Evolutionary conservation across 2,888 invertebrate genomes (phyloP), one percentile per base, ranked within the genome.

Genomic region (Microplitis deprimator): DNA sequence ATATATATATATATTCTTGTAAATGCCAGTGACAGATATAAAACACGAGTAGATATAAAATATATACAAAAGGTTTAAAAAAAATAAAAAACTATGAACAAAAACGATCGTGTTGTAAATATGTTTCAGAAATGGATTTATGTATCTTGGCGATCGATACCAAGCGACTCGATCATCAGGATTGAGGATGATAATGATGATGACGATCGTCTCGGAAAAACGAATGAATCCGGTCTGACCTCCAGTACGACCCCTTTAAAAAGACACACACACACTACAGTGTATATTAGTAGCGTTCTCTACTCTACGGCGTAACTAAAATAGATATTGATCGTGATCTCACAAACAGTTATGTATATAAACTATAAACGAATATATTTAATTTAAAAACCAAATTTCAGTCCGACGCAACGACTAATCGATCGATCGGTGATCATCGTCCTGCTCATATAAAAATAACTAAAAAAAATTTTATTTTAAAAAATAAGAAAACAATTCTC

Each of bases 61-160:
- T 16, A 5, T 62, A 62, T 59, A 62, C 6, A 29, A 65, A 29
- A 50, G 50, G 50, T 50, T 50, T 50, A 50, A 50, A 65, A 79
- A 78, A 77, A 67, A 69, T 68, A 68, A 77, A 65, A 78, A 29
- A 29, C 29, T 78, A 74, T 40, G 68, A 68, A 65, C 64, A 72
- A 78, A 68, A 77, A 62, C 70, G 68, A 75, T 74, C 70, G 61
- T 65, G 77, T 71, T 79, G 77, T 74, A 75, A 60, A 29, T 77
- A 67, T 68, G 75, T 80, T 77, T 83, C 81, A 80, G 80, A 82
- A 84, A 88, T 88, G 86, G 83, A 88, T 88, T 87, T 88, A 88
- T 88, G 88, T 87, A 88, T 87, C 86, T 77, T 79, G 69, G 50
- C 81, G 76, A 79, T 65, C 64, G 64, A 75, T 60, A 65, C 72